Base-by-base conservation (phyloP, 2,888 invertebrate species). In the Drosophila parthenogenetica region DNA sequence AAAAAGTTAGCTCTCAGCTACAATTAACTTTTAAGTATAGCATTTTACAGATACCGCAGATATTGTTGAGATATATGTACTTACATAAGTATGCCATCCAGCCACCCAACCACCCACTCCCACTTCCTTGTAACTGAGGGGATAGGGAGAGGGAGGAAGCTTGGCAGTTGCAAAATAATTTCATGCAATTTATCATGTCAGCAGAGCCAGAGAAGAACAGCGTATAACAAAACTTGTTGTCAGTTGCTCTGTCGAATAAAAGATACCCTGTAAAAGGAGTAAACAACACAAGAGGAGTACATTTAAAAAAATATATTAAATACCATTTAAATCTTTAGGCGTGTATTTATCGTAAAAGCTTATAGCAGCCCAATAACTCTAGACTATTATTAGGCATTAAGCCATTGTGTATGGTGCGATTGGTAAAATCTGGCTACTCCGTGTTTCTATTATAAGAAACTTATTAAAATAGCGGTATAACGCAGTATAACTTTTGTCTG, bases 1-100 rank as follows among this genome's bases (percentile, higher is more conserved):
- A 72, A 69, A 78, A 81, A 74, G 75, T 87, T 79, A 49, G 51
- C 69, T 70, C 77, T 61, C 69, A 75, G 79, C 77, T 79, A 87
- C 89, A 90, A 90, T 90, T 90, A 84, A 89, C 79, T 90, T 90
- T 90, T 79, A 88, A 91, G 89, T 90, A 77, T 68, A 75, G 76
- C 79, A 77, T 73, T 82, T 80, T 79, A 74, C 77, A 80, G 79
- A 81, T 81, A 90, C 75, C 87, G 71, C 89, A 76, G 89, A 89
- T 89, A 84, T 76, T 40, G 70, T 29, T 39, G 67, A 69, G 74
- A 77, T 87, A 88, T 77, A 57, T 43, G 48, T 63, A 57, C 62
- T 62, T 62, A 57, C 63, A 63, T 35, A 48, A 54, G 22, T 79
- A 78, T 46, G 46, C 32, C 58, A 43, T 29, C n/a, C 45, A 35